Conservation (phyloP, 2,797 vertebrate genomes). For the Hippopotamyrus pictus region DNA sequence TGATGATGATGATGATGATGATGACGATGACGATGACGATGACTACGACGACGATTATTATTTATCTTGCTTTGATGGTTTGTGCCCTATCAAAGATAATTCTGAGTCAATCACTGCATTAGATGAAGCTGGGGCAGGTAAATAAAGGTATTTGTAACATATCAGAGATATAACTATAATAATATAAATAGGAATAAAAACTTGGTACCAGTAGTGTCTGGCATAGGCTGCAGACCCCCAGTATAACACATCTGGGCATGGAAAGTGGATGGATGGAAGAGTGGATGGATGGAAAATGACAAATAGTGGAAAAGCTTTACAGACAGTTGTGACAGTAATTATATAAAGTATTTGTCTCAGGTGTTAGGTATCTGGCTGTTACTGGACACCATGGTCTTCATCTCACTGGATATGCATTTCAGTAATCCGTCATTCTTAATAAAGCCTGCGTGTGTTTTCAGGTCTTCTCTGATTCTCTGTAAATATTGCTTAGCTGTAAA, state of each 20-base stretch:
- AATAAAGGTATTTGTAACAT: not conserved
- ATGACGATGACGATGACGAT: not conserved
- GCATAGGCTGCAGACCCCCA: not conserved
- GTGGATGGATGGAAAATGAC: not conserved
- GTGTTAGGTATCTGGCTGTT: not conserved
- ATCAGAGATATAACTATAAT: not conserved
- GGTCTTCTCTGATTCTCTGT: not conserved
- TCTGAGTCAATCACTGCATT: slow-evolving; percentile 12
- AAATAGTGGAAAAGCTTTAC: not conserved
- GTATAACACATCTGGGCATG: not conserved
- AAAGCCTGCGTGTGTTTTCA: not conserved
- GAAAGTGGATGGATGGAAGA: not conserved
- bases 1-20: not conserved
- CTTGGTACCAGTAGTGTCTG: not conserved
- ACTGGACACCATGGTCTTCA: not conserved
- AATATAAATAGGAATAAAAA: not conserved
- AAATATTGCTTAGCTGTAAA: not conserved
- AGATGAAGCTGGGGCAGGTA: not conserved
- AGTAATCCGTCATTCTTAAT: not conserved
- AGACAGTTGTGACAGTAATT: not conserved
- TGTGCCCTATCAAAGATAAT: slow-evolving; percentile 36
- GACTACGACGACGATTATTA: not conserved
- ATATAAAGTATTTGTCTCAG: not conserved
- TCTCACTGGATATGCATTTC: not conserved
- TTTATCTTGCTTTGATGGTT: not conserved